phyloP scores from a whole-genome alignment of 2,797 vertebrate genomes.

The Phoxinus dragarum region DNA sequence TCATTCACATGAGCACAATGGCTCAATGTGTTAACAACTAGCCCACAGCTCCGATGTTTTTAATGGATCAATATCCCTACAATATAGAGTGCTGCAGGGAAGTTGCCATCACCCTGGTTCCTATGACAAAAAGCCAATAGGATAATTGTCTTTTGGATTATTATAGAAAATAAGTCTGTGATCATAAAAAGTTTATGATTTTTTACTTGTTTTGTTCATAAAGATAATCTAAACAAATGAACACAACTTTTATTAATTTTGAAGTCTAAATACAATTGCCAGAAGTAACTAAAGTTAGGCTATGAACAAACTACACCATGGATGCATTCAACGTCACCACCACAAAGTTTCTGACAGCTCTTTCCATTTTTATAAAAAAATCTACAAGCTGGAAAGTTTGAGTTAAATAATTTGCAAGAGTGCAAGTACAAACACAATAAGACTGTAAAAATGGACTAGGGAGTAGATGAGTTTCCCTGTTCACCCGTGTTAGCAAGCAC shows the following conservation, averaged over 20 bases:
- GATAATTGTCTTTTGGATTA: not conserved
- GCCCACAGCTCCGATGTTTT: not conserved
- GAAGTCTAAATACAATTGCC: not conserved
- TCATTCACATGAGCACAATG: not conserved
- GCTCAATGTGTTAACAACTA: not conserved
- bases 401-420: not conserved
- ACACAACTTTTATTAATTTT: not conserved
- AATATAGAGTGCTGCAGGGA: not conserved
- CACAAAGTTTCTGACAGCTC: too few relatives aligned
- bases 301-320: not conserved
- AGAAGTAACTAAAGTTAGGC: not conserved
- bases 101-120: not conserved
- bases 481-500: not conserved
- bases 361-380: not conserved
- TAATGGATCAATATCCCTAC: not conserved
- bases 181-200: not conserved
- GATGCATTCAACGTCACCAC: not conserved
- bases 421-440: not conserved
- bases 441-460: not conserved
- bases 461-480: not conserved
- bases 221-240: not conserved
- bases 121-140: not conserved
- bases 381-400: not conserved
- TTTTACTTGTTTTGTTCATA: not conserved
- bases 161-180: not conserved